Evolutionary conservation across 1,140 invertebrate species (phyloP).

Genomic region (Drosophila baimaii): DNA sequence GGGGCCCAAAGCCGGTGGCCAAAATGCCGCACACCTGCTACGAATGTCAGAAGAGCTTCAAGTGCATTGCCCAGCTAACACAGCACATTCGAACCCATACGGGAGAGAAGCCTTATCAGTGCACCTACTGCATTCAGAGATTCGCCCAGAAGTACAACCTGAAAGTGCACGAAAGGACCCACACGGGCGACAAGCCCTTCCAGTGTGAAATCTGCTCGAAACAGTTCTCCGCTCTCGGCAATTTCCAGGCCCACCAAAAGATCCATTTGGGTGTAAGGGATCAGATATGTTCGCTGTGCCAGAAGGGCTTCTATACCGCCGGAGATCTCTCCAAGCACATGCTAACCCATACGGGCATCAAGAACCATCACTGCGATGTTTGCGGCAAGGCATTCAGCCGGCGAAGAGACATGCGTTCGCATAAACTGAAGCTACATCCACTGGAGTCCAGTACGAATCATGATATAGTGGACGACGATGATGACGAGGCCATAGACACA

Average conservation of each 20-base stretch:
- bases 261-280: conserved; percentile 86
- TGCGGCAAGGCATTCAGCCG: conserved; percentile 90
- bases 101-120: conserved; percentile 88
- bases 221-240: conserved; percentile 86
- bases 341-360: conserved; percentile 90
- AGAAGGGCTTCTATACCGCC: conserved; percentile 89
- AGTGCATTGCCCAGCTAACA: conserved; percentile 86
- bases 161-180: conserved; percentile 92
- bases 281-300: conserved; percentile 88
- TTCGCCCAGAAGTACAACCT: conserved; percentile 94
- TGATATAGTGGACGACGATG: conserved; percentile 76
- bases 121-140: conserved; percentile 89
- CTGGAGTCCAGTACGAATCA: conserved; percentile 59
- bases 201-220: conserved; percentile 92
- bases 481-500: conserved; percentile 75
- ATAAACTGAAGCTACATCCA: conserved; percentile 79
- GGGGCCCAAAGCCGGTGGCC: conserved; percentile 86
- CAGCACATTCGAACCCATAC: conserved; percentile 87
- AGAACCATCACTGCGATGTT: conserved; percentile 90
- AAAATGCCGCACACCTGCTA: conserved; percentile 86
- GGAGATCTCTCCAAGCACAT: conserved; percentile 90
- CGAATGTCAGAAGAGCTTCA: conserved; percentile 86
- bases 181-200: conserved; percentile 92
- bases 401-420: conserved; percentile 86
- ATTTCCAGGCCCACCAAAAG: conserved; percentile 87